Conservation (phyloP, 2,113 vertebrate genomes). For the Forbesichthys agassizii region DNA sequence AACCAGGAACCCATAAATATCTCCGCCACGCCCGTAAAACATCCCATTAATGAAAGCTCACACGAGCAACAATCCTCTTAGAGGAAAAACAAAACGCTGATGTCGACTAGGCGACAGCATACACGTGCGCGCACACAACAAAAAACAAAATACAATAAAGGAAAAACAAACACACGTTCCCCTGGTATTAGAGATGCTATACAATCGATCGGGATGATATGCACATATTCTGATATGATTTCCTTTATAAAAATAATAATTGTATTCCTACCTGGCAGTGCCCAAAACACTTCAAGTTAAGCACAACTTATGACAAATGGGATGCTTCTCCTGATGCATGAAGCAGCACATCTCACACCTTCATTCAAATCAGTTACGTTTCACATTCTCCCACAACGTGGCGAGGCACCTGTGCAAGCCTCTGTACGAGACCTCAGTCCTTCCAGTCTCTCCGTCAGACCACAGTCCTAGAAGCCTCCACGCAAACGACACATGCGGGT, state of each 20-base stretch:
- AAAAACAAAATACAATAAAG: conserved; percentile 63
- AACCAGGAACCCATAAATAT: conserved; percentile 98
- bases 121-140: conserved; percentile 83
- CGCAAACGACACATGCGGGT: conserved; percentile 73
- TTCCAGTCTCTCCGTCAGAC: conserved; percentile 65
- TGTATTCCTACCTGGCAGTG: conserved; percentile 57
- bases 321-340: conserved; percentile 74
- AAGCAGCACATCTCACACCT: conserved; percentile 72
- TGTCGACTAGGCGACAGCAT: conserved; percentile 99
- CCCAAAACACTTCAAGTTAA: conserved; percentile 80
- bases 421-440: conserved; percentile 71
- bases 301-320: conserved; percentile 77
- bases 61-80: conserved; percentile 99
- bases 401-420: conserved; percentile 67
- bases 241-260: conserved; percentile 74
- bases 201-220: conserved; percentile 96
- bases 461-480: conserved; percentile 76
- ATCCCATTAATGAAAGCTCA: conserved; percentile 98
- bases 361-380: conserved; percentile 76
- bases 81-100: conserved; percentile 99
- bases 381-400: conserved; percentile 82
- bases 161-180: conserved; percentile 95
- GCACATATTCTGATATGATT: conserved; percentile 83
- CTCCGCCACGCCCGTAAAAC: conserved; percentile 88
- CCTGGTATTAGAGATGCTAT: conserved; percentile 94